Percentiles rank a stretch among this genome's conserved stretches.
Conservation (phyloP, 2,888 invertebrate species). For the Lamproptera curius region DNA sequence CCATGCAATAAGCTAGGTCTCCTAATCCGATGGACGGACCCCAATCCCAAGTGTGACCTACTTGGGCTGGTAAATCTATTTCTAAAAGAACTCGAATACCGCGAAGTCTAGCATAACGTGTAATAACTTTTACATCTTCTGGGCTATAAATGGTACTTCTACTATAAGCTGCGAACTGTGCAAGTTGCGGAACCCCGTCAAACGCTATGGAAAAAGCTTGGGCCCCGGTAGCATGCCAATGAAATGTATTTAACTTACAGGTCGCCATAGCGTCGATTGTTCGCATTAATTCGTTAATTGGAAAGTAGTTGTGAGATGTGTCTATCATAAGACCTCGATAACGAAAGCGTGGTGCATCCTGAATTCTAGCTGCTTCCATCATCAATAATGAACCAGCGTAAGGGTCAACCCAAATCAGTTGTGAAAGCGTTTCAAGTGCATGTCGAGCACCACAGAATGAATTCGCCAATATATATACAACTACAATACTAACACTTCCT, state of each 20-base stretch:
- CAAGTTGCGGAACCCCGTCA: slow-evolving; percentile 84
- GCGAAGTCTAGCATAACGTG: slow-evolving; percentile 85
- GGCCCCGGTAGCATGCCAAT: slow-evolving; percentile 93
- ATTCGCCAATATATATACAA: slow-evolving; percentile 78
- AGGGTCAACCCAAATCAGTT: slow-evolving; percentile 87
- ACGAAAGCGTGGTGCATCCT: slow-evolving; percentile 85
- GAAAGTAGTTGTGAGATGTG: slow-evolving; percentile 91
- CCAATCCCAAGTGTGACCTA: slow-evolving; percentile 90
- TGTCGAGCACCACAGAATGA: slow-evolving; percentile 87
- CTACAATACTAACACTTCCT: slow-evolving; percentile 55
- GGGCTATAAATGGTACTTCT: slow-evolving; percentile 84
- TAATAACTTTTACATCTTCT: slow-evolving; percentile 83
- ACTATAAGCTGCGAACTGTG: slow-evolving; percentile 88
- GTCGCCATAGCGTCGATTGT: slow-evolving; percentile 92
- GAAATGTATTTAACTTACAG: slow-evolving; percentile 93
- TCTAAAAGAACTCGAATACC: slow-evolving; percentile 92
- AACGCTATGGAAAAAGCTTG: slow-evolving; percentile 93
- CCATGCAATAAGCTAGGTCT: slow-evolving; percentile 84
- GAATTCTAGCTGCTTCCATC: slow-evolving; percentile 79
- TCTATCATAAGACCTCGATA: slow-evolving; percentile 94
- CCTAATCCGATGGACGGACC: slow-evolving; percentile 81
- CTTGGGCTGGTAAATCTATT: slow-evolving; percentile 91
- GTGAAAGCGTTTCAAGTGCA: slow-evolving; percentile 85
- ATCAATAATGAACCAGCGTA: slow-evolving; percentile 76
- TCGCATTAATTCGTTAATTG: slow-evolving; percentile 81